These are phyloP conservation scores for Leuciscus idus DNA, from an alignment of 2,113 vertebrate species.

Conservation along the genomic window DNA sequence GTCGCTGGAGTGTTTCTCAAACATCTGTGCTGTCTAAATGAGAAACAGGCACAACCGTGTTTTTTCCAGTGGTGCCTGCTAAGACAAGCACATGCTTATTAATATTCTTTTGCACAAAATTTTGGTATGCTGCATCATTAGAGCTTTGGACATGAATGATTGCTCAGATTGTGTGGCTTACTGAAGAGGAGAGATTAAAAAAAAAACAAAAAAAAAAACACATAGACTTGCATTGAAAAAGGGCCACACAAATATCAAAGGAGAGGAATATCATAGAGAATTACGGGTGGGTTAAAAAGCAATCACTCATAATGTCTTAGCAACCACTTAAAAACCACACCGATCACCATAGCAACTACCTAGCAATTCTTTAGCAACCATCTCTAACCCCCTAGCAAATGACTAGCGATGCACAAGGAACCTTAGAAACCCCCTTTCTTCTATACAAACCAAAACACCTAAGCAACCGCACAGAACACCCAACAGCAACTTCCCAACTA, in stretches of 20 bases:
- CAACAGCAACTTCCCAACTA: neutral
- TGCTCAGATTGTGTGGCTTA: neutral
- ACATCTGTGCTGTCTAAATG: slow-evolving; percentile 65
- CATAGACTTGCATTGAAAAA: neutral
- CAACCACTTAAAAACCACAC: neutral
- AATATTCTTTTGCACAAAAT: neutral
- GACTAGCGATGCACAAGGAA: neutral
- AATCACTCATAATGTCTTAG: neutral
- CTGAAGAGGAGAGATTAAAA: neutral
- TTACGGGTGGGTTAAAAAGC: neutral
- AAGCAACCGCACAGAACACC: neutral
- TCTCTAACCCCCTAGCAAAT: neutral
- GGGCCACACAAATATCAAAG: neutral
- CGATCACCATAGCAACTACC: neutral
- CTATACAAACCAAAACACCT: no score
- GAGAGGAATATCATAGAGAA: neutral
- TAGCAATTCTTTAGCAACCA: neutral
- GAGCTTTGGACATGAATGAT: neutral
- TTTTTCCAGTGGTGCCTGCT: neutral
- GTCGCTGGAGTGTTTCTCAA: slow-evolving; percentile 74
- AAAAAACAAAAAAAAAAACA: neutral
- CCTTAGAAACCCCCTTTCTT: neutral
- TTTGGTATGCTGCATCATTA: slow-evolving; percentile 4
- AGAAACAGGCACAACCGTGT: neutral
- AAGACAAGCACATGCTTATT: slow-evolving; percentile 13